Evolutionary conservation across 1,140 invertebrate genomes (phyloP).

Genomic region (Bactericera cockerelli): DNA sequence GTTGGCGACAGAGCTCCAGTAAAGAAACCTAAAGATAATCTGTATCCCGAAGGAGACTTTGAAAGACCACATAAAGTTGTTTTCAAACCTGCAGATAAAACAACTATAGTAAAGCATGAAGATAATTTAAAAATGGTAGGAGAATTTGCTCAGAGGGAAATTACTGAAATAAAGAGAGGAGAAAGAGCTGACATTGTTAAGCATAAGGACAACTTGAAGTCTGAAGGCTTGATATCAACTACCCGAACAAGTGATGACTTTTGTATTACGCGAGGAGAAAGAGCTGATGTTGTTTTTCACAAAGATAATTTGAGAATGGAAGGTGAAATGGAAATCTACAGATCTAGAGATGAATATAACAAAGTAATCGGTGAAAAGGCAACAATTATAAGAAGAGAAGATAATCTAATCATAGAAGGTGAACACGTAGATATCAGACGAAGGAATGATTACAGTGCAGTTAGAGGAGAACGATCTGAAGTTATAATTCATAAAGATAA

Average conservation of each 20-base stretch:
- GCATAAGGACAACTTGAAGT: slow-evolving; percentile 41
- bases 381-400: slow-evolving; percentile 21
- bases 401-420: slow-evolving; percentile 34
- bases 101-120: slow-evolving; percentile 22
- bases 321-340: slow-evolving; percentile 36
- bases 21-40: slow-evolving; percentile 32
- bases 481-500: slow-evolving; percentile 44
- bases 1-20: slow-evolving; percentile 34
- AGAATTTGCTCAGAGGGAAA: slow-evolving; percentile 30
- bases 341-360: slow-evolving; percentile 25
- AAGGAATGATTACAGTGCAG: slow-evolving; percentile 28
- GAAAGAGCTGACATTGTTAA: slow-evolving; percentile 42
- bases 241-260: slow-evolving; percentile 29
- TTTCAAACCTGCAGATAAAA: slow-evolving; percentile 1
- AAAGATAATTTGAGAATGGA: slow-evolving; percentile 44
- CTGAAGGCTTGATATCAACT: slow-evolving; percentile 36
- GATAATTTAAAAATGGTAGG: slow-evolving; percentile 44
- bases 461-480: slow-evolving; percentile 35
- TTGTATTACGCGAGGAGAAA: slow-evolving; percentile 31
- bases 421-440: slow-evolving; percentile 35
- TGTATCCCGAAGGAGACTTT: slow-evolving; percentile 35
- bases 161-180: slow-evolving; percentile 32
- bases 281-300: slow-evolving; percentile 37
- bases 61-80: neutral
- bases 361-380: slow-evolving; percentile 16